phyloP scores from a whole-genome alignment of 2,113 vertebrate genomes.

The Toxostoma redivivum region DNA sequence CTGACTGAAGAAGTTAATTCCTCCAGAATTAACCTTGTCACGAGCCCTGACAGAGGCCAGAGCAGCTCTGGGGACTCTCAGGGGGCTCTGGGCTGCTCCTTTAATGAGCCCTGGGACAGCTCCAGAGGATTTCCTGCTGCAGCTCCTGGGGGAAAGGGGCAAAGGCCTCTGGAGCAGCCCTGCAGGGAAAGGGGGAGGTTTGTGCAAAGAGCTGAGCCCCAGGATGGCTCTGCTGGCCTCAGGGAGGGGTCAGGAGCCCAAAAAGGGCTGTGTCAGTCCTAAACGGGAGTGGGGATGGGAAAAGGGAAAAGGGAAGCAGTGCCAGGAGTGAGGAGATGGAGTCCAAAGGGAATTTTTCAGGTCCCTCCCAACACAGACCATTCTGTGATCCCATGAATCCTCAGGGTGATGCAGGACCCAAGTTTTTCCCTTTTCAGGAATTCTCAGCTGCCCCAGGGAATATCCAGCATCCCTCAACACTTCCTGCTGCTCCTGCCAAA shows the following conservation, averaged over 20 bases:
- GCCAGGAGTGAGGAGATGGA: no score
- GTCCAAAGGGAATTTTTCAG: no score
- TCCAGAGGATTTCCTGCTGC: conserved; percentile 31
- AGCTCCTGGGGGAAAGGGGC: not conserved
- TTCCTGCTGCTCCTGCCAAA: not conserved
- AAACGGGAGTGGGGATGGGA: not conserved
- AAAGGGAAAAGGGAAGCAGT: no score
- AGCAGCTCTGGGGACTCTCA: not conserved
- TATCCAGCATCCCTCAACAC: fast-evolving
- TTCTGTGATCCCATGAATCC: fast-evolving
- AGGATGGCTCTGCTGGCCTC: not conserved
- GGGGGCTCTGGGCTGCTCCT: conserved; percentile 2
- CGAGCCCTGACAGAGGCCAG: conserved; percentile 51
- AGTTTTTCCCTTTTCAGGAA: fast-evolving
- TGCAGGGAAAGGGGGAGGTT: not conserved
- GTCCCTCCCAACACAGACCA: no score
- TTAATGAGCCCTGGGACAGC: conserved; percentile 43
- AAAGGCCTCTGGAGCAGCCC: not conserved
- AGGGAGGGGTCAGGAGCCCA: not conserved
- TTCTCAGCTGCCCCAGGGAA: not conserved
- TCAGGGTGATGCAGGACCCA: fast-evolving
- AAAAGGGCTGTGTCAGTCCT: not conserved
- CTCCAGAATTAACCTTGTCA: conserved; percentile 21
- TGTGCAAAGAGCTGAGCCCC: not conserved
- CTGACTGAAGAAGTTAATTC: conserved; percentile 1